These are phyloP conservation scores for Pangasius krempfi DNA, from an alignment of 2,797 vertebrate genomes.

Conservation along the genomic window DNA sequence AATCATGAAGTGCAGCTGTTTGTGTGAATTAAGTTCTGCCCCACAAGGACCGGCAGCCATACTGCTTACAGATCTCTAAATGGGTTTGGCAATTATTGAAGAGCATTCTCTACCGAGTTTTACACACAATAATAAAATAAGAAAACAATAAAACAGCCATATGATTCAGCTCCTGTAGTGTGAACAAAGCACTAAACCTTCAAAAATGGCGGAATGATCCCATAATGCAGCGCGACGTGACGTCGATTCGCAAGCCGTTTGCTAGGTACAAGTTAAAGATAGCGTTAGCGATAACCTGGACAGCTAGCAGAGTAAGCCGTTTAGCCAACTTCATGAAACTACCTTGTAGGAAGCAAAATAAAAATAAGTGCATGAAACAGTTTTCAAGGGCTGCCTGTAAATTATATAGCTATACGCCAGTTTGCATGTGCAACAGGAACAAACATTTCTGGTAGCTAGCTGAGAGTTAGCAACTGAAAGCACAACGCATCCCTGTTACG, in stretches of 20 bases:
- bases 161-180: background rate
- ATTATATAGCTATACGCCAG: background rate
- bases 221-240: slow-evolving; percentile 4
- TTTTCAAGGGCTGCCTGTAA: too few relatives aligned
- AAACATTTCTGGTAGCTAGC: background rate
- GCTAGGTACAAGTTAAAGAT: background rate
- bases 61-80: background rate
- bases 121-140: background rate
- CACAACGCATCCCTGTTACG: background rate
- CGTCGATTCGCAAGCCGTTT: background rate
- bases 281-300: background rate
- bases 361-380: background rate
- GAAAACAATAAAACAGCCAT: background rate
- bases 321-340: background rate
- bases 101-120: background rate
- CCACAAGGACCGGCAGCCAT: background rate
- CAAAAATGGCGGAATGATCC: slow-evolving; percentile 6
- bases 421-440: background rate
- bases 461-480: background rate
- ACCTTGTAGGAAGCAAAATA: background rate
- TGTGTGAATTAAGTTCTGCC: background rate
- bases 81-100: background rate
- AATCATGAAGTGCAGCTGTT: background rate
- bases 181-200: slow-evolving; percentile 10
- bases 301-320: background rate